phyloP scores from a whole-genome alignment of 2,113 vertebrate species.

The Ahaetulla prasina region DNA sequence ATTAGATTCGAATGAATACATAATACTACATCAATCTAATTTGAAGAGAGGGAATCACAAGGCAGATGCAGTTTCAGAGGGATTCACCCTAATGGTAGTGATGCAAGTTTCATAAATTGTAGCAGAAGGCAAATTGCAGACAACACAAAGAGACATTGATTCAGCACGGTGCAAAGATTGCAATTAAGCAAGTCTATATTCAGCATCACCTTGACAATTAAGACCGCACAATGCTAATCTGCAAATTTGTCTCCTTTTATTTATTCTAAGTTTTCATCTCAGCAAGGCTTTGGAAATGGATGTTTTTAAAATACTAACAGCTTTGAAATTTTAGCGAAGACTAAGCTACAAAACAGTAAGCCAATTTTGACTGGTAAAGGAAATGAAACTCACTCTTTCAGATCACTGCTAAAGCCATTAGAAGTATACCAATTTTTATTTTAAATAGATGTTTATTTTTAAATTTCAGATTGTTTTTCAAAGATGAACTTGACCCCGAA shows the following conservation, averaged over 20 bases:
- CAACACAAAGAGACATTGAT: constrained; percentile 57
- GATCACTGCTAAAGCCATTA: constrained; percentile 13
- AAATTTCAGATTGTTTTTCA: constrained; percentile 10
- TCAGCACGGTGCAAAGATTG: constrained; percentile 52
- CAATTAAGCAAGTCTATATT: constrained; percentile 49
- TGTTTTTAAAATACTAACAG: constrained; percentile 36
- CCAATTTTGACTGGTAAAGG: background rate
- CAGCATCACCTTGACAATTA: constrained; percentile 58
- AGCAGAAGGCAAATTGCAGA: constrained; percentile 66
- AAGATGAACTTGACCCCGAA: background rate
- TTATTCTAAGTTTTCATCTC: constrained; percentile 38
- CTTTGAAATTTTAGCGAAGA: constrained; percentile 39
- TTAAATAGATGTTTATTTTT: constrained; percentile 21
- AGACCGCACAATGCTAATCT: constrained; percentile 48
- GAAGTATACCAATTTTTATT: background rate
- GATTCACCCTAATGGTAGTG: constrained; percentile 61
- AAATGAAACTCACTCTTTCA: constrained; percentile 4
- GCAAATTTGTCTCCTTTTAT: constrained; percentile 29
- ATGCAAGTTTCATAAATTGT: constrained; percentile 61
- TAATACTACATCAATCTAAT: constrained; percentile 67
- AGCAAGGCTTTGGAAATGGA: background rate
- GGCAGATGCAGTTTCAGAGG: constrained; percentile 57
- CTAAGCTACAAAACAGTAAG: constrained; percentile 10
- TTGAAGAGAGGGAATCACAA: constrained; percentile 62
- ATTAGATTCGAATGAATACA: constrained; percentile 67